phyloP scores from a whole-genome alignment of 2,888 invertebrate species.

The Antheraea yamamai region DNA sequence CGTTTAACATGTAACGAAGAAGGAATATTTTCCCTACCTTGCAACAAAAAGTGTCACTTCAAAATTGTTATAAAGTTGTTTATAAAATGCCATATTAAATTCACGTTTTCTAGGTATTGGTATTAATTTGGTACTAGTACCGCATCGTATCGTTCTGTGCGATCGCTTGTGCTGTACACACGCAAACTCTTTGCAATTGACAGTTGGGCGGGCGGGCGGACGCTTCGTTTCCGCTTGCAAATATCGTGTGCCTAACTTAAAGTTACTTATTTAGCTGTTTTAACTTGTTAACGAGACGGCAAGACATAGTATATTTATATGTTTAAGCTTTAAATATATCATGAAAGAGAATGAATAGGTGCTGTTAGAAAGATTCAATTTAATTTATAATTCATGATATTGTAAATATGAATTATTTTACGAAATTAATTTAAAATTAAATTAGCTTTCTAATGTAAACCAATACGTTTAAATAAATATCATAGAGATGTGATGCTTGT shows the following conservation, averaged over 20 bases:
- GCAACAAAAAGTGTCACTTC: no score
- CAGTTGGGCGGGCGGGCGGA: constrained; percentile 49
- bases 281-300: constrained; percentile 55
- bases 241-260: constrained; percentile 66
- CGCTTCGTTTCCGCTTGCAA: constrained; percentile 59
- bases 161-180: constrained; percentile 38
- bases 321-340: neutral
- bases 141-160: constrained; percentile 42
- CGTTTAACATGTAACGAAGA: no score
- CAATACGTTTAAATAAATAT: no score
- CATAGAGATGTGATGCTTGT: no score
- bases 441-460: no score
- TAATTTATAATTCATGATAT: neutral
- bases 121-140: constrained; percentile 18
- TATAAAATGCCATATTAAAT: neutral
- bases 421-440: neutral
- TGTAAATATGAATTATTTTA: neutral
- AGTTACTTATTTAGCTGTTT: constrained; percentile 57
- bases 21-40: no score
- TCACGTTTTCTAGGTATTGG: neutral
- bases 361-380: neutral
- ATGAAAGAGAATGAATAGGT: neutral
- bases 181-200: constrained; percentile 62
- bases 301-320: neutral
- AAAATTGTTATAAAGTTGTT: neutral